phyloP scores from a whole-genome alignment of 2,797 vertebrate genomes.

The Lophotriccus pileatus region DNA sequence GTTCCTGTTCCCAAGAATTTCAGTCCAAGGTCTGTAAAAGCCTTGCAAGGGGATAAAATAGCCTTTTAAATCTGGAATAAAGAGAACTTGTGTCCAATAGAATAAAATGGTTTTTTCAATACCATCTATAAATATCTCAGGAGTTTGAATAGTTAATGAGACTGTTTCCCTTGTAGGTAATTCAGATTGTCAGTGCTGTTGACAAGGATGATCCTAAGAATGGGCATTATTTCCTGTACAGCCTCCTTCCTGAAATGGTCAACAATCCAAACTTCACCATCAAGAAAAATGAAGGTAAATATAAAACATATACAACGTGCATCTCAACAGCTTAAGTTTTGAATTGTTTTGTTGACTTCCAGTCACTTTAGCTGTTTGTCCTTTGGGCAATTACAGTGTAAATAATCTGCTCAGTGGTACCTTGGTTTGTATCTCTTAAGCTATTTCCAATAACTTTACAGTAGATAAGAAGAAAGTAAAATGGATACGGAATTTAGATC shows the following conservation, averaged over 20 bases:
- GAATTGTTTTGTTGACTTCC: background rate
- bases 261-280: slow-evolving; percentile 99
- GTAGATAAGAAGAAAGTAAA: slow-evolving; percentile 19
- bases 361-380: background rate
- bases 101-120: background rate
- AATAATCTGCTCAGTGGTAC: background rate
- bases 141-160: background rate
- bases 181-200: slow-evolving; percentile 93
- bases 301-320: background rate
- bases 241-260: slow-evolving; percentile 91
- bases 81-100: background rate
- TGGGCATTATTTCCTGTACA: slow-evolving; percentile 95
- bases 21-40: background rate
- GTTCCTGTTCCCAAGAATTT: background rate
- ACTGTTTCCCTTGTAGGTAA: slow-evolving; percentile 82
- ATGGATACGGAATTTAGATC: slow-evolving; percentile 6
- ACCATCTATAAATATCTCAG: background rate
- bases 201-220: slow-evolving; percentile 96
- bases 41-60: background rate
- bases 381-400: background rate
- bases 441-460: slow-evolving; percentile 2
- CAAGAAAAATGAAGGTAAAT: slow-evolving; percentile 94
- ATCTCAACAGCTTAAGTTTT: background rate
- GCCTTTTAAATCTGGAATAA: background rate
- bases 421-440: background rate